A percentile compares a stretch with the other conserved stretches of the same genome.
Conservation (phyloP, 2,113 vertebrate species). For the Dipodomys stephensi region DNA sequence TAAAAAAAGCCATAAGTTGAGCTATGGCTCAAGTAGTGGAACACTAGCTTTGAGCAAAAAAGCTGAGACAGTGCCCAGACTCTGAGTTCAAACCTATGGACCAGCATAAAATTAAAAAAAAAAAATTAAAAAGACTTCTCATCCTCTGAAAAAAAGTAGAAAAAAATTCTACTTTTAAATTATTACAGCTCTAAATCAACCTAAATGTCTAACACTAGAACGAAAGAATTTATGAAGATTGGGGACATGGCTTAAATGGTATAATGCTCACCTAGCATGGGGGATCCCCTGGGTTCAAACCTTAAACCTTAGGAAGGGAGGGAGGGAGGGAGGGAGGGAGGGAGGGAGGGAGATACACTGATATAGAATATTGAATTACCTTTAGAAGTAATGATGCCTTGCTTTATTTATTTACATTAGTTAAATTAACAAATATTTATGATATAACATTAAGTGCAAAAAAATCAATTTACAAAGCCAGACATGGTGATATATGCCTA, state of each 20-base stretch:
- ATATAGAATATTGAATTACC: neutral
- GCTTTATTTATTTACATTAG: constrained; percentile 11
- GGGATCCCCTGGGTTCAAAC: too few species aligned
- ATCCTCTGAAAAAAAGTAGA: constrained; percentile 37
- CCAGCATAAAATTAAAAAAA: too few species aligned
- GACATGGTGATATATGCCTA: too few species aligned
- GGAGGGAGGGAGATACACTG: neutral
- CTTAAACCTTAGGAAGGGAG: too few species aligned
- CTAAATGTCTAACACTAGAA: constrained; percentile 17
- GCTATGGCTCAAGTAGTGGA: too few species aligned
- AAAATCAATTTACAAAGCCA: constrained; percentile 14
- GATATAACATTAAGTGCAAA: constrained; percentile 31
- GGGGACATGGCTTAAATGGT: too few species aligned
- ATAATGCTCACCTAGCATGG: too few species aligned
- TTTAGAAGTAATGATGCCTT: constrained; percentile 23
- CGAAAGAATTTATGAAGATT: constrained; percentile 3
- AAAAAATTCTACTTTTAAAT: constrained; percentile 37
- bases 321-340: too few species aligned
- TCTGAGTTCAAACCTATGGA: too few species aligned
- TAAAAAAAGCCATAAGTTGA: too few species aligned
- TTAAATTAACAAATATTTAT: constrained; percentile 19
- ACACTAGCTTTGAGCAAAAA: too few species aligned
- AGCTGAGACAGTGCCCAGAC: too few species aligned
- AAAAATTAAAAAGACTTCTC: neutral
- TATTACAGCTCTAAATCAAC: constrained; percentile 1